Evolutionary conservation across 2,888 invertebrate genomes (phyloP).

Genomic region (Dromius quadrimaculatus): DNA sequence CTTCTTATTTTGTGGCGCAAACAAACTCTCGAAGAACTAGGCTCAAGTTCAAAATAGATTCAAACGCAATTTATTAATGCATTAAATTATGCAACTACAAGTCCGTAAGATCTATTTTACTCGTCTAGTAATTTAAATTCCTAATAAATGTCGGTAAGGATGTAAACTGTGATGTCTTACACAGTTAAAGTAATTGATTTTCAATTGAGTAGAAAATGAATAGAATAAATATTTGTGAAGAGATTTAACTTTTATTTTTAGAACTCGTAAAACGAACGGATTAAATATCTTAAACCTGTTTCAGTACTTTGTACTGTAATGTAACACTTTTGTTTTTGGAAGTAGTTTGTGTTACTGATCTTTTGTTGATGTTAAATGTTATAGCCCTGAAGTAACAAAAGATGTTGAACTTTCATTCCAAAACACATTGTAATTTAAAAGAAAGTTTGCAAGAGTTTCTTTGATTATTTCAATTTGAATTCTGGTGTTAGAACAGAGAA

Average conservation of each 20-base stretch:
- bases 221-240: background rate
- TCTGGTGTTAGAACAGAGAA: no score
- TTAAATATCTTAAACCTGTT: conserved; percentile 42
- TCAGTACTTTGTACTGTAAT: conserved; percentile 2
- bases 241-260: background rate
- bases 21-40: background rate
- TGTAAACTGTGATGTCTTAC: background rate
- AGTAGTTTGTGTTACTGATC: conserved; percentile 37
- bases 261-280: no score
- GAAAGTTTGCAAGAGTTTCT: no score
- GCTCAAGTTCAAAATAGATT: conserved; percentile 32
- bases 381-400: no score
- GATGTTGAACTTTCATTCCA: no score
- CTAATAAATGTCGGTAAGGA: background rate
- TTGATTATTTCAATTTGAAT: no score
- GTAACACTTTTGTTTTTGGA: conserved; percentile 46
- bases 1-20: background rate
- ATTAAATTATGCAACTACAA: background rate
- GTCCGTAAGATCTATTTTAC: background rate
- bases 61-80: background rate
- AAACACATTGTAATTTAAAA: no score
- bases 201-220: background rate
- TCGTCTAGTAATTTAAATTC: background rate
- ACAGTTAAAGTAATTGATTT: background rate
- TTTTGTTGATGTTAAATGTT: no score